These are phyloP conservation scores for Camponotus pennsylvanicus DNA, from an alignment of 1,140 invertebrate species.

Conservation along the genomic window DNA sequence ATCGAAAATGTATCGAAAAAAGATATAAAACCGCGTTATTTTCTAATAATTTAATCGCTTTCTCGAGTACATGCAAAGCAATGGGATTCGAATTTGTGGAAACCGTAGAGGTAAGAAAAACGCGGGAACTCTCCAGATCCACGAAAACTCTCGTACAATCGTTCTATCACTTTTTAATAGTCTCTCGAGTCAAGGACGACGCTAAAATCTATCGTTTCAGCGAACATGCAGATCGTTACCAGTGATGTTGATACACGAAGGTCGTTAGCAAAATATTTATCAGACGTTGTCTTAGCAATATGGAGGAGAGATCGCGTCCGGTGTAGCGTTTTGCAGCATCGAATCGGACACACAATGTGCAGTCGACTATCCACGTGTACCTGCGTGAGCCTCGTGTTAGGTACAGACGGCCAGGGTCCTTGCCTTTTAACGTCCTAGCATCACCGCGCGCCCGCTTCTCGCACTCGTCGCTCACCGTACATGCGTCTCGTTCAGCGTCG, in stretches of 20 bases:
- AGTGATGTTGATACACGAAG: neutral
- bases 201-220: too few species aligned
- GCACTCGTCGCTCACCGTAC: neutral
- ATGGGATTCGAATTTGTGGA: too few species aligned
- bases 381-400: constrained; percentile 2
- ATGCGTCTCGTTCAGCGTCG: neutral
- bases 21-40: neutral
- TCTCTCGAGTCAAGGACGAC: neutral
- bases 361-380: neutral
- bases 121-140: neutral
- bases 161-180: neutral
- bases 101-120: neutral
- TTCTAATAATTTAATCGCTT: neutral
- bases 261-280: constrained; percentile 46
- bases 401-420: neutral
- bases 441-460: neutral
- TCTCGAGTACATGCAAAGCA: too few species aligned
- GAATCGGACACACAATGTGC: neutral
- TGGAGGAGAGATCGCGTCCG: neutral
- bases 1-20: neutral
- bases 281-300: neutral
- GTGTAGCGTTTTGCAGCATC: too few species aligned
- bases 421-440: neutral
- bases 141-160: neutral
- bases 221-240: neutral